These are phyloP conservation scores for Apodemia zela DNA, from an alignment of 2,888 invertebrate genomes.

Conservation along the genomic window DNA sequence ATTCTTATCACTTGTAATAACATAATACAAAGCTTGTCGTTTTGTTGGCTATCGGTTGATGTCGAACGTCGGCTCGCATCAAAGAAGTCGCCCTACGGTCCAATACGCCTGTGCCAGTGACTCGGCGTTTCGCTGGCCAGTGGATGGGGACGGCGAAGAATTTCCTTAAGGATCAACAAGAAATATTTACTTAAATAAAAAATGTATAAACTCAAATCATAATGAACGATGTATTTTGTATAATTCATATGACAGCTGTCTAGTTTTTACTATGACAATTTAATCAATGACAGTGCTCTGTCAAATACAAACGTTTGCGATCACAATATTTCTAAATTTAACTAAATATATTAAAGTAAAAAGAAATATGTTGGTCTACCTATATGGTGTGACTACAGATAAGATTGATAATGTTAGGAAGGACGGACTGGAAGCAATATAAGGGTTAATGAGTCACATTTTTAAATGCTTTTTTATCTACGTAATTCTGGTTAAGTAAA, in stretches of 20 bases:
- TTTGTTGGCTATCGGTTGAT: constrained; percentile 73
- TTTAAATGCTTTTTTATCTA: too few relatives aligned
- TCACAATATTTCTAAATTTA: background rate
- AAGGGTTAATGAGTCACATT: too few relatives aligned
- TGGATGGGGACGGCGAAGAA: constrained; percentile 44
- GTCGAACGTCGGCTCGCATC: constrained; percentile 75
- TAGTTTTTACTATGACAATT: constrained; percentile 1
- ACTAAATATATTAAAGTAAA: too few relatives aligned
- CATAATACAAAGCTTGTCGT: constrained; percentile 52
- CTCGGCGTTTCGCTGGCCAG: constrained; percentile 58
- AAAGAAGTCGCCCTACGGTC: constrained; percentile 57
- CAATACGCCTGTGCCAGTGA: constrained; percentile 69
- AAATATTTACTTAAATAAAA: constrained; percentile 17
- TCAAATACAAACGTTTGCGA: background rate
- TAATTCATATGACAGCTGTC: constrained; percentile 12
- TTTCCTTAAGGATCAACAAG: constrained; percentile 48
- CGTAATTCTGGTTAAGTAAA: too few relatives aligned
- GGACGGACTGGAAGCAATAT: too few relatives aligned
- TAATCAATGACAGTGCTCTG: background rate
- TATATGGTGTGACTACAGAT: too few relatives aligned
- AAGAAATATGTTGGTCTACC: too few relatives aligned
- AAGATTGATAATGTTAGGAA: too few relatives aligned
- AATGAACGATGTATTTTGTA: constrained; percentile 14
- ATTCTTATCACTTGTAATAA: constrained; percentile 40
- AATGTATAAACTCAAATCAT: constrained; percentile 15